A percentile compares a stretch with the other conserved stretches of the same genome.
Evolutionary conservation across 1,140 invertebrate species (phyloP).

Genomic region (Diprion similis): DNA sequence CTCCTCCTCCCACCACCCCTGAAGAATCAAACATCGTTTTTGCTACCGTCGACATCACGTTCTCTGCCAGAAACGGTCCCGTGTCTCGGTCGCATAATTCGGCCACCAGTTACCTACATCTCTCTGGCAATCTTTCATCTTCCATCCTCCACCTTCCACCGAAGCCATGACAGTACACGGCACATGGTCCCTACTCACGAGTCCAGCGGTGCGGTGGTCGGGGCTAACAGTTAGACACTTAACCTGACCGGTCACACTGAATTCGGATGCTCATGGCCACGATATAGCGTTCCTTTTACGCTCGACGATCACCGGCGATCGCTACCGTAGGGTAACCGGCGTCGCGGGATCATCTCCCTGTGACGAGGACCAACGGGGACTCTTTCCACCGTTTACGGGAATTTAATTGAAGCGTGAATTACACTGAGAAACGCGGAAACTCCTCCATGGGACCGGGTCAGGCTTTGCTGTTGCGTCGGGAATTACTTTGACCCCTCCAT

Average conservation of each 20-base stretch:
- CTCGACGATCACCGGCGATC: not conserved
- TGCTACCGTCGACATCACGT: not conserved
- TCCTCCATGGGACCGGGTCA: not conserved
- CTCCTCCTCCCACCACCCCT: not conserved
- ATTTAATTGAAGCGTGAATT: not conserved
- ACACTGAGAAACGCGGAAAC: not conserved
- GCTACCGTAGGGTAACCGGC: not conserved
- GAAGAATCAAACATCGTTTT: not conserved
- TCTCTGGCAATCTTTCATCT: not conserved
- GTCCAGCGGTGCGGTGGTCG: not conserved
- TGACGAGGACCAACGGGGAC: not conserved
- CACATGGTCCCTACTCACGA: not conserved
- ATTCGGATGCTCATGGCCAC: not conserved
- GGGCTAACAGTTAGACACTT: not conserved
- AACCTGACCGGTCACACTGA: slow-evolving; percentile 6
- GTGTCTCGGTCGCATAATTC: slow-evolving; percentile 1
- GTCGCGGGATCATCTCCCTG: not conserved
- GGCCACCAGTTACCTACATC: not conserved
- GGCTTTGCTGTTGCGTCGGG: not conserved
- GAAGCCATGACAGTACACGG: not conserved
- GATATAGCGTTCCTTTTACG: not conserved
- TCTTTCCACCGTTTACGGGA: not conserved
- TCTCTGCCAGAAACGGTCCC: not conserved
- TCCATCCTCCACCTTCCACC: not conserved
- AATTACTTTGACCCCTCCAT: not conserved